Percentiles rank a stretch among this genome's conserved stretches.
These are phyloP conservation scores for Nautilus pompilius DNA, from an alignment of 1,140 invertebrate genomes.

Conservation along the genomic window DNA sequence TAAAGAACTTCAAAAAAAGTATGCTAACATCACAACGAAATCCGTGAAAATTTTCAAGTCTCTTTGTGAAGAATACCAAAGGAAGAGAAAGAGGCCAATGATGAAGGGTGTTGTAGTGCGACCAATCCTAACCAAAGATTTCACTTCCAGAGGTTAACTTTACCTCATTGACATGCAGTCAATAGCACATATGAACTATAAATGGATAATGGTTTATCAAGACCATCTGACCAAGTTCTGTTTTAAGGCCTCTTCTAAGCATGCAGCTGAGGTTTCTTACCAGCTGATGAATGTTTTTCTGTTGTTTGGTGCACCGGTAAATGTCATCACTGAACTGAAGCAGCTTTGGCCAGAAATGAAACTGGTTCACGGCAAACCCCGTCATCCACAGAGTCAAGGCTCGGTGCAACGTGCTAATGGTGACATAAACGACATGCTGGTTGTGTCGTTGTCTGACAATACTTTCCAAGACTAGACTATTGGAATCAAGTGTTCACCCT, in stretches of 20 bases:
- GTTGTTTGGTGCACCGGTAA: too few species aligned
- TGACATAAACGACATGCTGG: conserved; percentile 26
- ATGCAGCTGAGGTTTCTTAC: too few species aligned
- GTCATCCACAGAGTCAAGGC: conserved; percentile 28
- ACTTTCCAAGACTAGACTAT: conserved; percentile 21
- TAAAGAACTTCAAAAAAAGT: not conserved
- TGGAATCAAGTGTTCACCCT: conserved; percentile 22
- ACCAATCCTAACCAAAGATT: conserved; percentile 5
- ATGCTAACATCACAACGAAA: not conserved
- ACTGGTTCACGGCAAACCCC: conserved; percentile 25
- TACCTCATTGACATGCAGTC: conserved; percentile 10
- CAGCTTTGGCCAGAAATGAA: conserved; percentile 19
- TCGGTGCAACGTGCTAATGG: conserved; percentile 23
- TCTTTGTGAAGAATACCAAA: not conserved
- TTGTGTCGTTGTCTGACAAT: conserved; percentile 24
- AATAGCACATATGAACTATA: not conserved
- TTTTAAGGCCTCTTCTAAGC: too few species aligned
- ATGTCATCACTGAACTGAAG: too few species aligned
- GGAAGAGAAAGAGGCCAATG: conserved; percentile 5
- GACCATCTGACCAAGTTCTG: too few species aligned
- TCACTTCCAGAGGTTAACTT: conserved; percentile 8
- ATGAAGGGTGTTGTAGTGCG: conserved; percentile 11
- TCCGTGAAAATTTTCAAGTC: not conserved
- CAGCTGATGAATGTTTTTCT: too few species aligned
- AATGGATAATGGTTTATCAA: conserved; percentile 7